Percentiles rank a stretch among this genome's conserved stretches.
phyloP scores from a whole-genome alignment of 2,113 vertebrate genomes.

The Eclectus roratus region DNA sequence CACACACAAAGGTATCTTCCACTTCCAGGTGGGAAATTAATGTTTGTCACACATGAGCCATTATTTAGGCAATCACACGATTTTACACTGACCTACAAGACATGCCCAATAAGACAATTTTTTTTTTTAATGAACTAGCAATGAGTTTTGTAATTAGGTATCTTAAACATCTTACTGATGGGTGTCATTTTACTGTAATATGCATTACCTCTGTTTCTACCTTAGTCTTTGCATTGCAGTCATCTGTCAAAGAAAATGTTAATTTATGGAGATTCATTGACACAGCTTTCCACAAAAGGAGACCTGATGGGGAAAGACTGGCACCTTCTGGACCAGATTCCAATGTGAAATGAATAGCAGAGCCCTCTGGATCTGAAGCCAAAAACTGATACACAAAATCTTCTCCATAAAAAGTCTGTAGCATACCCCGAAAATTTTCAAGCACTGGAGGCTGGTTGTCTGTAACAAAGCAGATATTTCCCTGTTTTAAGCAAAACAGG shows the following conservation, averaged over 20 bases:
- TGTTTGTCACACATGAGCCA: constrained; percentile 79
- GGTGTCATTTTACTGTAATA: neutral
- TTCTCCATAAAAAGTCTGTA: constrained; percentile 83
- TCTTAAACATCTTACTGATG: neutral
- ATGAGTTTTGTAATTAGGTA: neutral
- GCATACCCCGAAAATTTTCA: constrained; percentile 61
- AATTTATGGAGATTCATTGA: constrained; percentile 68
- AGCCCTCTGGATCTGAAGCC: constrained; percentile 86
- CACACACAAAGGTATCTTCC: constrained; percentile 83
- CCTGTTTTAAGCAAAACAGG: neutral
- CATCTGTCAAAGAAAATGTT: constrained; percentile 78
- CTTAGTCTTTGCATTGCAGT: constrained; percentile 78
- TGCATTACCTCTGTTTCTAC: constrained; percentile 77
- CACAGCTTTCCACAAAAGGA: constrained; percentile 82
- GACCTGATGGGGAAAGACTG: constrained; percentile 81
- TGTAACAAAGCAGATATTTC: constrained; percentile 67
- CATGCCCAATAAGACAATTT: constrained; percentile 28
- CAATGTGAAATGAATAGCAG: constrained; percentile 78
- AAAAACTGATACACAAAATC: constrained; percentile 83
- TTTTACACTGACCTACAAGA: constrained; percentile 80
- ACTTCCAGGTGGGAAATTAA: constrained; percentile 73
- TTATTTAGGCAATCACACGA: constrained; percentile 84
- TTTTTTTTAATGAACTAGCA: neutral
- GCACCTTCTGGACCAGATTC: constrained; percentile 80
- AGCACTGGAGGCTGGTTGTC: constrained; percentile 83